Evolutionary conservation across 1,140 invertebrate genomes (phyloP).

Genomic region (Papilio xuthus): DNA sequence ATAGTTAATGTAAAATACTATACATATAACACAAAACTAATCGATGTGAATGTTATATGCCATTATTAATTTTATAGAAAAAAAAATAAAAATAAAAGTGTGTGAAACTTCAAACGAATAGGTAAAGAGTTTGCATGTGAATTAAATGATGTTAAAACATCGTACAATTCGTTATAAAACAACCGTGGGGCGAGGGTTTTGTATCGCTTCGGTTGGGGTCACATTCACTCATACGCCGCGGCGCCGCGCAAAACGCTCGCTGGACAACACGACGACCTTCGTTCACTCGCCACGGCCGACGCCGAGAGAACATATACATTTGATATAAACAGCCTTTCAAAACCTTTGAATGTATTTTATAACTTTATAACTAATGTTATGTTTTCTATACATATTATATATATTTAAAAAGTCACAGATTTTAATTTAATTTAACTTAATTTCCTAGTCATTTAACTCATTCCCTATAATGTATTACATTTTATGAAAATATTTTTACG

Average conservation of each 20-base stretch:
- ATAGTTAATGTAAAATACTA: too few relatives aligned
- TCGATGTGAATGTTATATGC: too few relatives aligned
- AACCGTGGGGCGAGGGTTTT: conserved; percentile 7
- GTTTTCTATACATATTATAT: too few relatives aligned
- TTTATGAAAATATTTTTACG: too few relatives aligned
- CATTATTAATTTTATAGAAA: too few relatives aligned
- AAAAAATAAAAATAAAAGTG: too few relatives aligned
- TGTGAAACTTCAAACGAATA: too few relatives aligned
- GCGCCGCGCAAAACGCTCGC: conserved; percentile 53
- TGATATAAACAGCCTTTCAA: neutral
- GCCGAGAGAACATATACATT: conserved; percentile 34
- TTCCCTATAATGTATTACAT: too few relatives aligned
- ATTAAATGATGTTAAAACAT: neutral
- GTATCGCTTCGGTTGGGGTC: conserved; percentile 43
- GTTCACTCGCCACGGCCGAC: conserved; percentile 51
- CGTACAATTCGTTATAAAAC: neutral
- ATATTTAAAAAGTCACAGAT: too few relatives aligned
- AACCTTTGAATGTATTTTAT: conserved; percentile 11
- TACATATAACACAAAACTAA: too few relatives aligned
- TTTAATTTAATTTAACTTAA: too few relatives aligned
- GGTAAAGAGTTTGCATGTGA: neutral
- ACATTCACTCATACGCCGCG: conserved; percentile 36
- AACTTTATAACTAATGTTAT: neutral
- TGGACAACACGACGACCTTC: conserved; percentile 51
- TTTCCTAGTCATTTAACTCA: too few relatives aligned